Evolutionary conservation across 2,888 invertebrate species (phyloP).

Genomic region (Andrena haemorrhoa): DNA sequence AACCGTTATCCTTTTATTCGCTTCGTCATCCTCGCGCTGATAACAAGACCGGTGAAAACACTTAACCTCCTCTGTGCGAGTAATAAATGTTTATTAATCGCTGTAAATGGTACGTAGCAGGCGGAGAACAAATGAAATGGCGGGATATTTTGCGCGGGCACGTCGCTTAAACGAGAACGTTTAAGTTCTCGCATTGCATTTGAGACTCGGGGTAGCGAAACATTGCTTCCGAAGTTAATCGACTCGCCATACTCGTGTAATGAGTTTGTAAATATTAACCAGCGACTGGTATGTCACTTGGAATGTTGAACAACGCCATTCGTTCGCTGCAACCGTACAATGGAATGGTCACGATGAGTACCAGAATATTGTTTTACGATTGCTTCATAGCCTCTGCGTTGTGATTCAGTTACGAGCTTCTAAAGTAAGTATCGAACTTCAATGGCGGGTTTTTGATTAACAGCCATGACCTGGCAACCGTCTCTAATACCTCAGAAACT

Average conservation of each 20-base stretch:
- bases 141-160: background rate
- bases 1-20: slow-evolving; percentile 16
- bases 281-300: background rate
- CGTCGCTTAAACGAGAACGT: background rate
- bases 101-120: slow-evolving; percentile 6
- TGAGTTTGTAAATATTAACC: slow-evolving; percentile 28
- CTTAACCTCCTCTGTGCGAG: slow-evolving; percentile 24
- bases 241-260: background rate
- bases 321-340: background rate
- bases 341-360: background rate
- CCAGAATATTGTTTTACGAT: slow-evolving; percentile 4
- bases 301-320: background rate
- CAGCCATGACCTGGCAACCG: background rate
- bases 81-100: slow-evolving; percentile 38
- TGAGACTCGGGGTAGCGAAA: background rate
- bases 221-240: background rate
- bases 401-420: slow-evolving; percentile 18
- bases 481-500: background rate
- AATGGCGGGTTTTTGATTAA: background rate
- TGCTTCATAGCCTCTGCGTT: background rate
- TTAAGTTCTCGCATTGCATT: slow-evolving; percentile 17
- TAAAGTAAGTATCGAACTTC: background rate
- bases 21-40: slow-evolving; percentile 13
- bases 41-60: slow-evolving; percentile 35
- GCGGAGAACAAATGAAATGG: slow-evolving; percentile 22